A percentile compares a stretch with the other conserved stretches of the same genome.
These are phyloP conservation scores for Chamaetylas fuelleborni DNA, from an alignment of 2,113 vertebrate genomes.

Conservation along the genomic window DNA sequence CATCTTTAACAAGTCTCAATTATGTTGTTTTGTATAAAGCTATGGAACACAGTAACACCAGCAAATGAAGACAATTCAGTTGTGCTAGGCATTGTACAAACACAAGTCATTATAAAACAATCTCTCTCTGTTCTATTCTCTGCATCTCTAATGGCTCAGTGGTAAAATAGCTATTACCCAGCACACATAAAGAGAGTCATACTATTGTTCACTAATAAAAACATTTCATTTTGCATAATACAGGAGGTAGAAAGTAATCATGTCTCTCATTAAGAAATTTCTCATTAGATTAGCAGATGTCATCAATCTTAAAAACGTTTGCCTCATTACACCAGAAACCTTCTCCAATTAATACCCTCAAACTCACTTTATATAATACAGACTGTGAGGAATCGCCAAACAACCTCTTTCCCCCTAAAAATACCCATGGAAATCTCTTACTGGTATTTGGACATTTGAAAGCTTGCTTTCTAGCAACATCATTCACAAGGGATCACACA, in stretches of 20 bases:
- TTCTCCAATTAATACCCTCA: background rate
- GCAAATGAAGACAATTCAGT: background rate
- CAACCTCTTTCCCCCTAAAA: background rate
- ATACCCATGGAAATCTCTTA: background rate
- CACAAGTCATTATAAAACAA: conserved; percentile 40
- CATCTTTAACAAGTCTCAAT: background rate
- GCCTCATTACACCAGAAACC: background rate
- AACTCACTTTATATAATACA: background rate
- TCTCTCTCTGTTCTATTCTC: background rate
- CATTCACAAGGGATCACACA: background rate
- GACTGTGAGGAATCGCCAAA: background rate
- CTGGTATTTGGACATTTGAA: background rate
- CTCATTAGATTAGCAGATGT: background rate
- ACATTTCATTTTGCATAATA: conserved; percentile 45
- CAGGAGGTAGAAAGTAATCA: conserved; percentile 20
- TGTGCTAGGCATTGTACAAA: conserved; percentile 5
- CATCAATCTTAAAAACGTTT: conserved; percentile 34
- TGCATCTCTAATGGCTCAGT: background rate
- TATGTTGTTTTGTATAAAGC: background rate
- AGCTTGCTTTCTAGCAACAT: background rate
- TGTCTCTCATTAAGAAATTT: conserved; percentile 43
- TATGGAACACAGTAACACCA: background rate
- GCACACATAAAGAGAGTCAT: conserved; percentile 11
- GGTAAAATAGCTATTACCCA: conserved; percentile 17
- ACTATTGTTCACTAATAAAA: conserved; percentile 38